Evolutionary conservation across 2,113 vertebrate genomes (phyloP).

Genomic region (Mandrillus leucophaeus): DNA sequence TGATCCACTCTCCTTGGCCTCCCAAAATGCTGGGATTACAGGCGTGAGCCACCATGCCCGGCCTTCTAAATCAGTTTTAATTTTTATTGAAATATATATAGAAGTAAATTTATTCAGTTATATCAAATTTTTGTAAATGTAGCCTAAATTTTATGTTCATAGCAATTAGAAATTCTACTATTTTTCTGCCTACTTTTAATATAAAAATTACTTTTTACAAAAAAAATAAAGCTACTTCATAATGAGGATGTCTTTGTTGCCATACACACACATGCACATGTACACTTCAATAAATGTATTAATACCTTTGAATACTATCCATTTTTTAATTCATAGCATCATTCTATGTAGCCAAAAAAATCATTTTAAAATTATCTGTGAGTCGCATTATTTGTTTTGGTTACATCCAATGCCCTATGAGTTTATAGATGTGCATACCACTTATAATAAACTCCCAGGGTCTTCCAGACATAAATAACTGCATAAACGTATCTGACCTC

Average conservation of each 20-base stretch:
- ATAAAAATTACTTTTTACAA: background rate
- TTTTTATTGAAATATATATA: background rate
- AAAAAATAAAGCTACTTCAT: background rate
- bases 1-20: too few relatives aligned
- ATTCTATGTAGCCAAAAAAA: background rate
- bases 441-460: background rate
- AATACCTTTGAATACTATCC: background rate
- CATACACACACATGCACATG: background rate
- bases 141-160: background rate
- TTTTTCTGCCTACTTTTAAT: background rate
- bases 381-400: background rate
- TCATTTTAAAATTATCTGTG: background rate
- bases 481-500: background rate
- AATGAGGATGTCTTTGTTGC: background rate
- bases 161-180: background rate
- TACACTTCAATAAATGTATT: background rate
- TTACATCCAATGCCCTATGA: background rate
- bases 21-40: too few relatives aligned
- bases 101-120: background rate
- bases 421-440: background rate
- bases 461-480: background rate
- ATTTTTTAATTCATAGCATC: background rate
- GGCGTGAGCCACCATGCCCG: accelerated
- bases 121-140: background rate
- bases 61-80: background rate